Evolutionary conservation across 2,888 invertebrate genomes (phyloP).

Genomic region (Scaeva pyrastri): DNA sequence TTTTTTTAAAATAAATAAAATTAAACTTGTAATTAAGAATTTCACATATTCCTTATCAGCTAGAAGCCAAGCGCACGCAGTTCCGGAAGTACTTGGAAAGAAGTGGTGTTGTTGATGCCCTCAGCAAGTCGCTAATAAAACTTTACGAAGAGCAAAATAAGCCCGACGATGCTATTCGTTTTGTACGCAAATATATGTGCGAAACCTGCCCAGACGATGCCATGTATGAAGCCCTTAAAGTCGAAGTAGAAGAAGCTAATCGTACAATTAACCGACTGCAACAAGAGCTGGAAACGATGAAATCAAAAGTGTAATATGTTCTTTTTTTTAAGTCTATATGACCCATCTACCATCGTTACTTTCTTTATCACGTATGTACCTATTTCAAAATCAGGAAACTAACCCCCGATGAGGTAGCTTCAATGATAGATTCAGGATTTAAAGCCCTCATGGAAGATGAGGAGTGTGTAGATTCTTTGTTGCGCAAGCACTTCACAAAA

Average conservation of each 20-base stretch:
- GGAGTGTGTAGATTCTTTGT: constrained; percentile 85
- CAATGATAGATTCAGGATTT: constrained; percentile 85
- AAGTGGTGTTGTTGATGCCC: constrained; percentile 83
- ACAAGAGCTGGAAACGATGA: constrained; percentile 81
- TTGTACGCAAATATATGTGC: constrained; percentile 83
- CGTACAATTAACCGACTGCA: constrained; percentile 80
- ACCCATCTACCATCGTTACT: not conserved
- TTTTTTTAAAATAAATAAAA: not conserved
- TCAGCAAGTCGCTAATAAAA: constrained; percentile 83
- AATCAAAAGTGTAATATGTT: constrained; percentile 79
- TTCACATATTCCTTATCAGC: constrained; percentile 76
- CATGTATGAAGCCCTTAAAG: constrained; percentile 81
- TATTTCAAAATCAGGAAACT: too few relatives aligned
- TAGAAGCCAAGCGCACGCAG: constrained; percentile 83
- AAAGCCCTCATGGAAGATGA: constrained; percentile 84
- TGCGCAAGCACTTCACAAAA: constrained; percentile 87
- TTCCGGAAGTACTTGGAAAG: constrained; percentile 83
- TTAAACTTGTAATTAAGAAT: not conserved
- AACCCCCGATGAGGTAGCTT: constrained; percentile 82
- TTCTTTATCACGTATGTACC: not conserved
- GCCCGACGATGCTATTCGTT: constrained; percentile 83
- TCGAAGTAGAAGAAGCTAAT: constrained; percentile 81
- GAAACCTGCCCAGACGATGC: constrained; percentile 83
- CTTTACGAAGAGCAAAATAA: constrained; percentile 83
- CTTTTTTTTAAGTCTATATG: not conserved